Conservation (phyloP, 2,113 vertebrate genomes). For the Pantherophis guttatus region DNA sequence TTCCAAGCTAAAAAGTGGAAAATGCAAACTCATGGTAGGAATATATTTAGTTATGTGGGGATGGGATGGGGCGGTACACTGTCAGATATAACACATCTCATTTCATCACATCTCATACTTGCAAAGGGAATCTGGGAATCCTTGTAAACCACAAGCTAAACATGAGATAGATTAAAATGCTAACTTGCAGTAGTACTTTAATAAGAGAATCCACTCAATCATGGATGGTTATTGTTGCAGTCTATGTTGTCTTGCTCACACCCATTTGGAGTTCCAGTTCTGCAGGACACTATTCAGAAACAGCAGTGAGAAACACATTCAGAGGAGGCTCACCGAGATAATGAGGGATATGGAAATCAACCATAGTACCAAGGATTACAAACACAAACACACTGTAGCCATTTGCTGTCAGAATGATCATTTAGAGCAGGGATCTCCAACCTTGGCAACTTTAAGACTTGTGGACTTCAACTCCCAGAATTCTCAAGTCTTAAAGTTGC, state of each 20-base stretch:
- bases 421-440: not conserved
- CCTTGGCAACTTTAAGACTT: no score
- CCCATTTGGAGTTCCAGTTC: not conserved
- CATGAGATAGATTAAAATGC: not conserved
- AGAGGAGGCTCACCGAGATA: not conserved
- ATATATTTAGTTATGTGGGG: not conserved
- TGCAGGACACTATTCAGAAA: not conserved
- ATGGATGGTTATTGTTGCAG: not conserved
- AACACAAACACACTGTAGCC: not conserved
- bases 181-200: not conserved
- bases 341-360: not conserved
- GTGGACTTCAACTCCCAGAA: no score
- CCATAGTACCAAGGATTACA: not conserved
- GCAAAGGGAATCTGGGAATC: not conserved
- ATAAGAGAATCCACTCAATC: not conserved
- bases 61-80: not conserved
- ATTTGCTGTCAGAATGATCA: not conserved
- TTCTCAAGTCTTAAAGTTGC: no score
- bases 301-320: not conserved
- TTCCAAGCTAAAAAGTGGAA: not conserved
- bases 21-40: not conserved
- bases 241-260: not conserved
- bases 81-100: not conserved
- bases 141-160: not conserved
- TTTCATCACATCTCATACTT: not conserved